These are phyloP conservation scores for Ornithorhynchus anatinus DNA, from an alignment of 2,113 vertebrate genomes.

Conservation along the genomic window DNA sequence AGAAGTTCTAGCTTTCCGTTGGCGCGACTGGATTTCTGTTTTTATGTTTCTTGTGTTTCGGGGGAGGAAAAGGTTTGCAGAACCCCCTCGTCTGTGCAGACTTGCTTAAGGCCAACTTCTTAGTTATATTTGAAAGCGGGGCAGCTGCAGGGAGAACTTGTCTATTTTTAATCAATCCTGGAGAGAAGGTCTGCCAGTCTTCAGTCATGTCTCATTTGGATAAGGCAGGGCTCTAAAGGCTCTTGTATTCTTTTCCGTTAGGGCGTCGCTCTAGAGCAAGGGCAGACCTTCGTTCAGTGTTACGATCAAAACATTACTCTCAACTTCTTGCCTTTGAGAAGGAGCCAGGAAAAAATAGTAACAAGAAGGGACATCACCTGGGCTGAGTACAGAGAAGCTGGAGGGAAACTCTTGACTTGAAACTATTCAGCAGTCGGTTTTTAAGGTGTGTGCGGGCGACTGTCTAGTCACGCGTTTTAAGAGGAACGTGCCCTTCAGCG, in stretches of 20 bases:
- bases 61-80: not conserved
- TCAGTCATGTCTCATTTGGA: rapidly evolving
- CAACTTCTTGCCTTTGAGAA: not conserved
- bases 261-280: not conserved
- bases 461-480: not conserved
- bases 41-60: conserved; percentile 26
- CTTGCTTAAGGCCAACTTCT: not conserved
- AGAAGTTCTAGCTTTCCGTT: conserved; percentile 26
- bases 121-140: not conserved
- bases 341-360: conserved; percentile 1
- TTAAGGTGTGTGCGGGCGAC: not conserved
- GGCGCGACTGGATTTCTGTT: conserved; percentile 33
- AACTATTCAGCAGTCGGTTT: not conserved
- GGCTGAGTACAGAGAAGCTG: not conserved
- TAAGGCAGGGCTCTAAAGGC: conserved; percentile 1
- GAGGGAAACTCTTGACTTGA: not conserved
- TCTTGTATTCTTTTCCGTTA: not conserved
- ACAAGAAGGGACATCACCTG: not conserved
- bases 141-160: not conserved
- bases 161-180: not conserved
- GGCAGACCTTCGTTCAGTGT: not conserved
- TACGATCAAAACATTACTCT: not conserved
- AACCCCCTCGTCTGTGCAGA: not conserved
- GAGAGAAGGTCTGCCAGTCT: not conserved
- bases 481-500: not conserved